Evolutionary conservation across 2,888 invertebrate species (phyloP).

Genomic region (Pristionchus fissidentatus): DNA sequence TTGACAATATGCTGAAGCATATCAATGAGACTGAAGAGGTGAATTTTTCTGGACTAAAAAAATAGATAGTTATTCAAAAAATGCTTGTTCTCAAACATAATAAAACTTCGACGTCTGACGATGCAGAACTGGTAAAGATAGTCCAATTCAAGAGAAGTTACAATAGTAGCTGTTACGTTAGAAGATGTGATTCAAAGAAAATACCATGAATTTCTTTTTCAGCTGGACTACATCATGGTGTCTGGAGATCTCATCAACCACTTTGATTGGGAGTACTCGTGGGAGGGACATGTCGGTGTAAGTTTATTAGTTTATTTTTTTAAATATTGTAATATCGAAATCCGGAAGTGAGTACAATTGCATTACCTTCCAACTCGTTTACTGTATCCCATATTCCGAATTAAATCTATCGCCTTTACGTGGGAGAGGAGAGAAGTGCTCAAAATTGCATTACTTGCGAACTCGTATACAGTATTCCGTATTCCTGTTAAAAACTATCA

Average conservation of each 20-base stretch:
- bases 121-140: too few species aligned
- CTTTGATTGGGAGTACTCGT: constrained; percentile 90
- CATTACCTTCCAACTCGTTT: too few species aligned
- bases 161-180: neutral
- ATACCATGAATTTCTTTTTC: neutral
- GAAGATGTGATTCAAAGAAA: neutral
- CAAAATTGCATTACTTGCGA: too few species aligned
- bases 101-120: too few species aligned
- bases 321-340: neutral
- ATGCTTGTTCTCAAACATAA: too few species aligned
- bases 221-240: constrained; percentile 85
- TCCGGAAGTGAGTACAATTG: neutral
- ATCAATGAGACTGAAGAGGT: constrained; percentile 74
- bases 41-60: too few species aligned
- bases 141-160: neutral
- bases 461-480: too few species aligned
- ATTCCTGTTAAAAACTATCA: too few species aligned
- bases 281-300: constrained; percentile 63
- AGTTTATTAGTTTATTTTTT: constrained; percentile 52
- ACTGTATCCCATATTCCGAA: neutral
- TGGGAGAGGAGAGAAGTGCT: too few species aligned
- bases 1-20: constrained; percentile 87
- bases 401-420: too few species aligned
- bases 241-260: constrained; percentile 97
- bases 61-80: too few species aligned